A percentile compares a stretch with the other conserved stretches of the same genome.
Evolutionary conservation across 2,888 invertebrate genomes (phyloP).

Genomic region (Metopia argyrocephala): DNA sequence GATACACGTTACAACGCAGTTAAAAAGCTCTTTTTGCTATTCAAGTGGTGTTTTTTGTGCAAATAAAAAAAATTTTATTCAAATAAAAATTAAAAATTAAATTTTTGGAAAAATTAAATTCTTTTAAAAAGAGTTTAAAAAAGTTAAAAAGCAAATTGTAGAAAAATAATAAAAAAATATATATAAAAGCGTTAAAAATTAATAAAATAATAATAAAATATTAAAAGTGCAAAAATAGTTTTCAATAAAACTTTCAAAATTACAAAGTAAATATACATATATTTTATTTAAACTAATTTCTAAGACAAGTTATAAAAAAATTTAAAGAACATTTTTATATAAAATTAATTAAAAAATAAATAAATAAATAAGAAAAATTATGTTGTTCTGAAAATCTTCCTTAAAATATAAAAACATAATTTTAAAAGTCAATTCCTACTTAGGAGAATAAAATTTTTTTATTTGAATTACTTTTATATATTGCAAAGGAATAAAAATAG

Average conservation of each 20-base stretch:
- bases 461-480: too few relatives aligned
- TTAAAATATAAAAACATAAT: too few relatives aligned
- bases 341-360: too few relatives aligned
- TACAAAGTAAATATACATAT: neutral
- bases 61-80: conserved; percentile 26
- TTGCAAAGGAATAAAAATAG: too few relatives aligned
- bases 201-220: neutral
- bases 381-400: too few relatives aligned
- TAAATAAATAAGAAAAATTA: too few relatives aligned
- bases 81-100: neutral
- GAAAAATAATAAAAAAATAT: neutral
- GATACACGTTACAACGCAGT: conserved; percentile 68
- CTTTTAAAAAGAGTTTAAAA: neutral
- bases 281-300: neutral
- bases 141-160: neutral
- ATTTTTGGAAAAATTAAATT: neutral
- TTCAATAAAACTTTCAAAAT: neutral
- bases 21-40: conserved; percentile 5
- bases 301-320: neutral
- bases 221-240: neutral
- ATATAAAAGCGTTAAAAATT: neutral
- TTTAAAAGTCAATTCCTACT: too few relatives aligned
- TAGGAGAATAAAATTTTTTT: too few relatives aligned
- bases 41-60: conserved; percentile 9
- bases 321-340: too few relatives aligned